phyloP scores from a whole-genome alignment of 2,113 vertebrate genomes.

The Anseranas semipalmata region DNA sequence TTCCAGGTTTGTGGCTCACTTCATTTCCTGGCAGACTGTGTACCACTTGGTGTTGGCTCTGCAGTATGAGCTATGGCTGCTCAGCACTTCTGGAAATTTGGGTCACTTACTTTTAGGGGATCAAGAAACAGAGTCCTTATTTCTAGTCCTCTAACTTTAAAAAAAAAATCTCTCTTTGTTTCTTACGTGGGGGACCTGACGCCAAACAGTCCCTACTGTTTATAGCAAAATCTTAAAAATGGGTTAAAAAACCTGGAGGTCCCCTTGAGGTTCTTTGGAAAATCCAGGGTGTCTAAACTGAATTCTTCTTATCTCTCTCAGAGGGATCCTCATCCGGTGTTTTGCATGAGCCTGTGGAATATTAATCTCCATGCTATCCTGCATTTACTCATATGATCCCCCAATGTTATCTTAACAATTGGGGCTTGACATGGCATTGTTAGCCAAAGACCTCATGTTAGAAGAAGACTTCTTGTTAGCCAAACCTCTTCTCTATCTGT shows the following conservation, averaged over 20 bases:
- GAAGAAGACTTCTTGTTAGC: background rate
- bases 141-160: background rate
- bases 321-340: background rate
- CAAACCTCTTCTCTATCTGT: background rate
- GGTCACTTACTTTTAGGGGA: background rate
- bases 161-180: background rate
- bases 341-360: background rate
- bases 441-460: background rate
- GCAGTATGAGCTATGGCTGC: background rate
- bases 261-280: background rate
- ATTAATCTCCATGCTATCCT: background rate
- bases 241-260: background rate
- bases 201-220: background rate
- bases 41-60: background rate
- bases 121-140: background rate
- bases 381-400: background rate
- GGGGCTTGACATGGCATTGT: background rate
- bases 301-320: background rate
- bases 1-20: slow-evolving; percentile 53
- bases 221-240: background rate
- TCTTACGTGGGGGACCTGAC: background rate
- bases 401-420: background rate
- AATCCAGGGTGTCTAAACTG: background rate
- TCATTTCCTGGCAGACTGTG: background rate
- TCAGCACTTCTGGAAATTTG: background rate